Conservation (phyloP, 2,888 invertebrate species). For the Eristalis intricaria region DNA sequence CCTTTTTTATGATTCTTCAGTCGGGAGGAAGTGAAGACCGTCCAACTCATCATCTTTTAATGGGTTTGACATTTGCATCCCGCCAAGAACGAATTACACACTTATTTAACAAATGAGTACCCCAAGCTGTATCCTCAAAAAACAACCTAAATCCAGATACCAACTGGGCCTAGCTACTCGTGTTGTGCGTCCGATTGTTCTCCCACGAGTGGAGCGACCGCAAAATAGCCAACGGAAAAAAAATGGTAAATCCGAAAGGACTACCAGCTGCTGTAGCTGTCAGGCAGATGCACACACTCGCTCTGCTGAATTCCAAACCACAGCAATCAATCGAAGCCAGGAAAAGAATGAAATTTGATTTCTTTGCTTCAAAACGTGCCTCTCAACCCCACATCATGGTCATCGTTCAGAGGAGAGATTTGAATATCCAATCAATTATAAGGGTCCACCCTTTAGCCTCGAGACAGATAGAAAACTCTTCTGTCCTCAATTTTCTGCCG, state of each 20-base stretch:
- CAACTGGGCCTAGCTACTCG: too few relatives aligned
- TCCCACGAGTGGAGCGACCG: not conserved
- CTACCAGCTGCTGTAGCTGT: not conserved
- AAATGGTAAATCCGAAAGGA: not conserved
- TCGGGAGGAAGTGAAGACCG: too few relatives aligned
- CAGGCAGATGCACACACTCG: not conserved
- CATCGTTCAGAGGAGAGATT: not conserved
- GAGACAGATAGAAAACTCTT: not conserved
- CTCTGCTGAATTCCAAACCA: not conserved
- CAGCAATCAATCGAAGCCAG: not conserved
- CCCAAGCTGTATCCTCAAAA: too few relatives aligned
- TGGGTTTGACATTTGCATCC: too few relatives aligned
- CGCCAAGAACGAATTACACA: too few relatives aligned
- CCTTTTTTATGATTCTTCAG: too few relatives aligned
- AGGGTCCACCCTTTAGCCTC: not conserved
- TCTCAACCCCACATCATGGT: not conserved
- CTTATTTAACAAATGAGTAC: too few relatives aligned
- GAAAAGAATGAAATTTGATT: not conserved
- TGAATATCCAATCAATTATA: constrained; percentile 4
- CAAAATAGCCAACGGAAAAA: not conserved
- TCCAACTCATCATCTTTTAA: too few relatives aligned
- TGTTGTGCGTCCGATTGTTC: too few relatives aligned
- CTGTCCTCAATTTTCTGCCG: not conserved
- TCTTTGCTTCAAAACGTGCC: not conserved
- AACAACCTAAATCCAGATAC: too few relatives aligned